These are phyloP conservation scores for Mythimna ferrago DNA, from an alignment of 2,888 invertebrate genomes.

Conservation along the genomic window DNA sequence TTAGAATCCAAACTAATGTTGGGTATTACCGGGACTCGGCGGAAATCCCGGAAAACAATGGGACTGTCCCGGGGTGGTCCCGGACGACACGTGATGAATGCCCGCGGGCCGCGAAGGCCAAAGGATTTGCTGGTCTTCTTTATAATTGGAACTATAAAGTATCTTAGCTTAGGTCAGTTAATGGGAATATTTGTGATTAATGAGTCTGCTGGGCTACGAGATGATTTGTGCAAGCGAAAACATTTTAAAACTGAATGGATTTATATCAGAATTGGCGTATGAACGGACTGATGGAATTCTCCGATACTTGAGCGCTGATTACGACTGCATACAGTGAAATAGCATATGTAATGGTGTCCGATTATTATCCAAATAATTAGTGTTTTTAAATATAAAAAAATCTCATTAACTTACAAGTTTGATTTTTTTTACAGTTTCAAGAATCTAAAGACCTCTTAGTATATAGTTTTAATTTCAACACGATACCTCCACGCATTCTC, in stretches of 20 bases:
- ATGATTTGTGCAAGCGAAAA: neutral
- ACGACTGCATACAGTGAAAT: no score
- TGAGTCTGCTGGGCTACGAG: neutral
- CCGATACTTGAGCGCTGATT: no score
- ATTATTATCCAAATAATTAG: no score
- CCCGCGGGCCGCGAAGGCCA: slow-evolving; percentile 51
- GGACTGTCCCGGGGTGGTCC: slow-evolving; percentile 62
- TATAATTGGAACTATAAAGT: slow-evolving; percentile 49
- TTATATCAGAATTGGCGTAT: no score
- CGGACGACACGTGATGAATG: slow-evolving; percentile 62
- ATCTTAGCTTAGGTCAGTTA: neutral
- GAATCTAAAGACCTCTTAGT: no score
- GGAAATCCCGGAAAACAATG: slow-evolving; percentile 70
- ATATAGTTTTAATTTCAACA: no score
- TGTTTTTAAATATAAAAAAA: no score
- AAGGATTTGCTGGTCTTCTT: slow-evolving; percentile 55
- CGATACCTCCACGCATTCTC: no score
- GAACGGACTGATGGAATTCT: no score
- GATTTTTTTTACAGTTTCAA: no score
- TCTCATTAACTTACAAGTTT: no score
- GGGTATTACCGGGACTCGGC: slow-evolving; percentile 69
- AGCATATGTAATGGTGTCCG: no score
- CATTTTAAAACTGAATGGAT: neutral
- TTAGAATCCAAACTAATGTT: slow-evolving; percentile 77
- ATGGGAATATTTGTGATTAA: neutral